Evolutionary conservation across 2,797 vertebrate genomes (phyloP).

Genomic region (Mormyrops boulengeri): DNA sequence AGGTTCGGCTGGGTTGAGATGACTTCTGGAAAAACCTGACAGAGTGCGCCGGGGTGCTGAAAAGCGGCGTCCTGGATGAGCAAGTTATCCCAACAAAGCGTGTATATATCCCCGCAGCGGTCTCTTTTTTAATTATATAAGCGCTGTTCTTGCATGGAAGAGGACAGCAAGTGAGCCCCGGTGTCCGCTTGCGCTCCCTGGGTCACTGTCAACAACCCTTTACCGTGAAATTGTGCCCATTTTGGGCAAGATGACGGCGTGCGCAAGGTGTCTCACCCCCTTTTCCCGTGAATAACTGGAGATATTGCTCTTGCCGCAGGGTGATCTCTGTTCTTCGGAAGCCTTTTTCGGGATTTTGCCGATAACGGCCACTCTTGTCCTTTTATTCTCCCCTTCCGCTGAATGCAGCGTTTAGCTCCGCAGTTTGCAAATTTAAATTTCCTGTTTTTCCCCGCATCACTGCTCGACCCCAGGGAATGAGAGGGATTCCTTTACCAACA

Average conservation of each 20-base stretch:
- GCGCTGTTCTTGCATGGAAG: neutral
- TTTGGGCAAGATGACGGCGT: neutral
- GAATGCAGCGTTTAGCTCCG: neutral
- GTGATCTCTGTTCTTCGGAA: conserved; percentile 2
- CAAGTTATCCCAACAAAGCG: conserved; percentile 10
- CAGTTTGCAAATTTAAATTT: conserved; percentile 8
- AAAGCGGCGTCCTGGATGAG: neutral
- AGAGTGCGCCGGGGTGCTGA: neutral
- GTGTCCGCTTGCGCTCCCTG: neutral
- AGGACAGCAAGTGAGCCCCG: neutral
- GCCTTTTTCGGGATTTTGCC: neutral
- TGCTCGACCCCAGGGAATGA: conserved; percentile 7
- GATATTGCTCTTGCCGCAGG: neutral
- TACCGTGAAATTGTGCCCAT: neutral
- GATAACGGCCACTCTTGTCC: neutral
- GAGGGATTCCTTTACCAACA: neutral
- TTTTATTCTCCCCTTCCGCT: neutral
- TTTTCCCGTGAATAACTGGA: neutral
- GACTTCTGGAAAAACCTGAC: neutral
- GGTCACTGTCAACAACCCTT: conserved; percentile 14
- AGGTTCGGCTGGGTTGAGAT: neutral
- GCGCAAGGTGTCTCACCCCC: neutral
- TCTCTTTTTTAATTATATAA: neutral
- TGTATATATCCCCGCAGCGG: neutral
- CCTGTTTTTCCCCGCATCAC: conserved; percentile 16